These are phyloP conservation scores for Coccyzus lansbergi DNA, from an alignment of 2,797 vertebrate genomes.

Conservation along the genomic window DNA sequence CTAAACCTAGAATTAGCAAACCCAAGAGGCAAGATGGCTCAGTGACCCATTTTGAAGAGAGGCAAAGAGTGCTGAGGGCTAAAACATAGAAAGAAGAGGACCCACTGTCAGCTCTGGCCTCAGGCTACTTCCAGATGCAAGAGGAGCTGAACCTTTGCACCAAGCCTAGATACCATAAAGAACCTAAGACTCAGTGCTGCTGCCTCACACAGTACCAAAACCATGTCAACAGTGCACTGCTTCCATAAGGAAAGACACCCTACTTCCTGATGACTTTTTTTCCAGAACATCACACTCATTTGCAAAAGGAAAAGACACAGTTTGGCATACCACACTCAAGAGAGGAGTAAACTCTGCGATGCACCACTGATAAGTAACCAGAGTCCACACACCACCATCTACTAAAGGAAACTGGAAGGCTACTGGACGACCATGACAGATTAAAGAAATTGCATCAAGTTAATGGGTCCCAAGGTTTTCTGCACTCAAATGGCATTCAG, in stretches of 20 bases:
- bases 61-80: rapidly evolving
- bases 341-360: background rate
- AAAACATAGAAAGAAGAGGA: background rate
- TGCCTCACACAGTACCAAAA: background rate
- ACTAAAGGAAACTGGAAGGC: background rate
- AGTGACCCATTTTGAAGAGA: background rate
- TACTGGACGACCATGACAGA: background rate
- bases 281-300: background rate
- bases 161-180: background rate
- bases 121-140: background rate
- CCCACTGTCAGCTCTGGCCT: background rate
- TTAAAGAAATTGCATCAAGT: background rate
- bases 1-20: background rate
- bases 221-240: background rate
- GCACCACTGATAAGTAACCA: background rate
- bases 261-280: background rate
- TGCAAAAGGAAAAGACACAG: background rate
- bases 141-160: background rate
- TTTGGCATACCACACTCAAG: background rate
- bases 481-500: background rate
- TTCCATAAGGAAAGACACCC: background rate
- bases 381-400: background rate
- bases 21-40: background rate
- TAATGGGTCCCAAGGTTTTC: background rate
- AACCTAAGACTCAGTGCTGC: background rate